Conservation (phyloP, 2,797 vertebrate species). For the Sternotherus odoratus region DNA sequence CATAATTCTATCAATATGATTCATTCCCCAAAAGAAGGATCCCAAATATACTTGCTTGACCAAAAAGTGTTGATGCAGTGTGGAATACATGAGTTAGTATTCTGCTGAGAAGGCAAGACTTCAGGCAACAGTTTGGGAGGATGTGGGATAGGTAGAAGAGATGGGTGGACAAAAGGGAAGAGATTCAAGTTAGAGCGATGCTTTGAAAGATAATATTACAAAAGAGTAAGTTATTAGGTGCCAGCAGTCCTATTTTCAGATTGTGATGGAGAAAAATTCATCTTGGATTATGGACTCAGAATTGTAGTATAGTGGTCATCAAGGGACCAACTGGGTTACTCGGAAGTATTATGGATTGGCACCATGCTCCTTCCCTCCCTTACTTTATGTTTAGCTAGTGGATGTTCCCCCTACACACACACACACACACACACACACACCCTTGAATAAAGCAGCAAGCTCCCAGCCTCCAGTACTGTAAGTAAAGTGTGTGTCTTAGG, state of each 20-base stretch:
- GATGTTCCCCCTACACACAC: too few species aligned
- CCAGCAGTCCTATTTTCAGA: neutral
- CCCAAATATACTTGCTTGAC: conserved; percentile 17
- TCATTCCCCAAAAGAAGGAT: conserved; percentile 30
- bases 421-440: too few species aligned
- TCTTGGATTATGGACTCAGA: neutral
- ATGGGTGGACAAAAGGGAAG: neutral
- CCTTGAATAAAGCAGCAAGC: too few species aligned
- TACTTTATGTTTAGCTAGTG: too few species aligned
- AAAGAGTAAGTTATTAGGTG: neutral
- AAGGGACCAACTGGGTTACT: too few species aligned
- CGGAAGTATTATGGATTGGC: too few species aligned
- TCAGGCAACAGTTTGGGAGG: neutral
- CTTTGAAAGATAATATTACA: neutral
- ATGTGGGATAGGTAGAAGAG: neutral
- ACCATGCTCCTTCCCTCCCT: too few species aligned
- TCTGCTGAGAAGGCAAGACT: neutral
- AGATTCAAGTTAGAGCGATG: neutral
- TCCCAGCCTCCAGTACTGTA: neutral
- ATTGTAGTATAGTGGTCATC: neutral
- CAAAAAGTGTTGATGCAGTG: neutral
- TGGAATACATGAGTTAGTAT: neutral
- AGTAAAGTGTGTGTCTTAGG: neutral
- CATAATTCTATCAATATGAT: neutral
- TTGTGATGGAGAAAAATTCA: neutral